phyloP scores from a whole-genome alignment of 1,140 invertebrate species.

The Druon quercuslanigerum region DNA sequence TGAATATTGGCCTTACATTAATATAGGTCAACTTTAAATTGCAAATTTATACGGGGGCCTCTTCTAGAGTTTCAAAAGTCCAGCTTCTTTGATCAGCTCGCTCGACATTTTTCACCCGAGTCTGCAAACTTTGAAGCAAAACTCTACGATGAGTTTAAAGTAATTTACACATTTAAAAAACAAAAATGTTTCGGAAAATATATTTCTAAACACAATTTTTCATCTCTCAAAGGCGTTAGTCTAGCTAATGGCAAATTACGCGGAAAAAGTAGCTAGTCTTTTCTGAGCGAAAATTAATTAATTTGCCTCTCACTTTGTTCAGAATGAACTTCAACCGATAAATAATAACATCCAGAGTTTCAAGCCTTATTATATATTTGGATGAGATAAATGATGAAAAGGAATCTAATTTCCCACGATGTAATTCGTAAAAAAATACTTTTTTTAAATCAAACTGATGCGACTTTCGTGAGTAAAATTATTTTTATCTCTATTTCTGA shows the following conservation, averaged over 20 bases:
- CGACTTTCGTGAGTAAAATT: not conserved
- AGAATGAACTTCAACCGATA: no score
- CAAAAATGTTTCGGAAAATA: not conserved
- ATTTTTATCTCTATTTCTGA: not conserved
- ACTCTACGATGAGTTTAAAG: not conserved
- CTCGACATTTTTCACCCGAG: slow-evolving; percentile 30
- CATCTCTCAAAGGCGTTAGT: no score
- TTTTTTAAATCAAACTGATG: not conserved
- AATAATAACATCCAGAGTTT: no score
- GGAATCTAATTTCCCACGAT: not conserved
- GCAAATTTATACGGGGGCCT: slow-evolving; percentile 16
- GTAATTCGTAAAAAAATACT: not conserved
- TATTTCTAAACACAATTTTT: no score
- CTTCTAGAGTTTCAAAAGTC: slow-evolving; percentile 4
- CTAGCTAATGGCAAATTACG: no score
- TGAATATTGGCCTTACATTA: not conserved
- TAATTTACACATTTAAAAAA: slow-evolving; percentile 14
- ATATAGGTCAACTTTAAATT: slow-evolving; percentile 27
- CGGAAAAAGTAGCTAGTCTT: no score
- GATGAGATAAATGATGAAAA: not conserved
- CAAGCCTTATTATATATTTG: no score
- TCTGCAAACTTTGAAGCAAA: slow-evolving; percentile 19
- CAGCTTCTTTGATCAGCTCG: slow-evolving; percentile 22
- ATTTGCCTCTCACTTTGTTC: no score
- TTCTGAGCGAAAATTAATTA: no score